A percentile compares a stretch with the other conserved stretches of the same genome.
Evolutionary conservation across 2,113 vertebrate species (phyloP).

Genomic region (Tragelaphus scriptus): DNA sequence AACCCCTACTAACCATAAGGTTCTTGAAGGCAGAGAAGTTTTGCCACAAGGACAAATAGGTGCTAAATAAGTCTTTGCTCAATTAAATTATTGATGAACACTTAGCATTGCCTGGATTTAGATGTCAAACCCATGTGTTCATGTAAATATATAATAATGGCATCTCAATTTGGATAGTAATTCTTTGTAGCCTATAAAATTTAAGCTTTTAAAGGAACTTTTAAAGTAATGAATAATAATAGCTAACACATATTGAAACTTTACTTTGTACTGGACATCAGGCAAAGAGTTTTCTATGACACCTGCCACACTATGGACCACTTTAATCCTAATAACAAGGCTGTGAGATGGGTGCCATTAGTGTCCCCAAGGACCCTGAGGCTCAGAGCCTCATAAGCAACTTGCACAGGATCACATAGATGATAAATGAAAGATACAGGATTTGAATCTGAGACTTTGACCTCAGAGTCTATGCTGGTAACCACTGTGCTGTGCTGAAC

Average conservation of each 20-base stretch:
- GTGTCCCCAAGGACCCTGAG: neutral
- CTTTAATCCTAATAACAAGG: neutral
- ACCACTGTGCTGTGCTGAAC: no score
- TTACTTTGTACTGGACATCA: neutral
- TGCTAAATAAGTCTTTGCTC: neutral
- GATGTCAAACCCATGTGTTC: neutral
- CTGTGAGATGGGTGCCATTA: neutral
- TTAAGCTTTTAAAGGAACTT: constrained; percentile 16
- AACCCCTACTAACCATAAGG: neutral
- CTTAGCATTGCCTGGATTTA: neutral
- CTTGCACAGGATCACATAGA: neutral
- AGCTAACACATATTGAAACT: neutral
- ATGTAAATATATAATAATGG: neutral
- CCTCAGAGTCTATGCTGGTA: neutral
- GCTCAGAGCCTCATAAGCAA: neutral
- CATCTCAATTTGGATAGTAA: neutral
- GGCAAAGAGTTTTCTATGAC: neutral
- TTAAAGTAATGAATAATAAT: neutral
- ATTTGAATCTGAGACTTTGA: neutral
- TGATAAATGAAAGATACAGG: neutral
- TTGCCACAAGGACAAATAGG: neutral
- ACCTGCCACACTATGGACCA: neutral
- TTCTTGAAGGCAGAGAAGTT: neutral
- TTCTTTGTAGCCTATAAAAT: neutral
- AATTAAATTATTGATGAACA: neutral